Evolutionary conservation across 1,140 invertebrate genomes (phyloP).

Genomic region (Meloidogyne hapla): DNA sequence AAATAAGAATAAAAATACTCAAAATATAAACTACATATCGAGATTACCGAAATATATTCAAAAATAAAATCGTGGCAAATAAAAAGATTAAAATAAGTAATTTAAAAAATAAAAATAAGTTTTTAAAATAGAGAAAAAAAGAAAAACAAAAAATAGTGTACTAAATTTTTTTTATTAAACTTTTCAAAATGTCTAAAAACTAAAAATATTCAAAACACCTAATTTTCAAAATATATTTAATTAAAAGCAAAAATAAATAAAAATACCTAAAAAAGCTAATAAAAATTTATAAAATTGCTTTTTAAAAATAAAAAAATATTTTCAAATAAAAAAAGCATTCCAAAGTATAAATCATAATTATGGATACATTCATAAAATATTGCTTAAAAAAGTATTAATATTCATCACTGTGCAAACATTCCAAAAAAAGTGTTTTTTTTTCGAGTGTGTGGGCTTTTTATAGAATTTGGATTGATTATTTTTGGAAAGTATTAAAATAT

Average conservation of each 20-base stretch:
- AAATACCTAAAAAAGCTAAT: no score
- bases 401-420: no score
- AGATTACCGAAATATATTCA: not conserved
- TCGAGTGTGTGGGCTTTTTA: no score
- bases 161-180: not conserved
- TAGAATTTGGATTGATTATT: no score
- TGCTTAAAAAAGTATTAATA: no score
- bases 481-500: no score
- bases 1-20: no score
- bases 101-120: not conserved
- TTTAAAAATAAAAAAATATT: not conserved
- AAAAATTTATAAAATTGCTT: not conserved
- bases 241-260: no score
- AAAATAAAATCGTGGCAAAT: not conserved
- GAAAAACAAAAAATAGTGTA: not conserved
- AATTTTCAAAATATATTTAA: not conserved
- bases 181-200: not conserved
- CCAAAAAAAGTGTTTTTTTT: no score
- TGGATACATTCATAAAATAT: no score
- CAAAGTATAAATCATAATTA: no score
- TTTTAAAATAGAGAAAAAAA: not conserved
- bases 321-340: no score
- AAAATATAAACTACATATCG: constrained; percentile 4
- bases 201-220: not conserved
- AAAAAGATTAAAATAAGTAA: constrained; percentile 1